Evolutionary conservation across 2,888 invertebrate genomes (phyloP), one percentile per base, ranked within the genome.

Genomic region (Cheilosia scutellata): DNA sequence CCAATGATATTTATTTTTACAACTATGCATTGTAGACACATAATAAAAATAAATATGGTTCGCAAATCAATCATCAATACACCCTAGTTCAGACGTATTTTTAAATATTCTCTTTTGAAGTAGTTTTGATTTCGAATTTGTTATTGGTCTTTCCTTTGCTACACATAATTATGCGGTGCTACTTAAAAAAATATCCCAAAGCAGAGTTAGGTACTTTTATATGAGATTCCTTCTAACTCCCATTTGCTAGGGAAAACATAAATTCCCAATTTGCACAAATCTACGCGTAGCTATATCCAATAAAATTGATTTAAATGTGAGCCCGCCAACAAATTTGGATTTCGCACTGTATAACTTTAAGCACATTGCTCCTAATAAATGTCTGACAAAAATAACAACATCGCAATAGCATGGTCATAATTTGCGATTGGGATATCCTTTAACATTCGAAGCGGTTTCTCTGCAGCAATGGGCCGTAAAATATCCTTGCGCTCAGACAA

Each of bases 401-500:
- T 75, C 80, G 70, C 42, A 40, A 33, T n/a, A 62, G 53, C 42
- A 47, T 44, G 66, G 83, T 63, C 63, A 80, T 84, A 80, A 84
- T 60, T 84, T 71, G 65, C 44, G 55, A 74, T 20, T 27, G 49
- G 71, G 42, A 75, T 65, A 70, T 70, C 58, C 74, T 65, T 68
- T 55, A 20, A 49, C 51, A 27, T 20, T 37, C n/a, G 33, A 37
- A 44, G 27, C 47, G n/a, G 57, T 31, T 27, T 16, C 5, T 55
- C 16, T 70, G 75, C 49, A 37, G 42, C 74, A 74, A 79, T 79
- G 79, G 70, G 65, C 84, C 75, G 79, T 84, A 75, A 75, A 84
- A 79, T 70, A 71, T 84, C 70, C 75, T 75, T 63, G 72, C 29
- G 65, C 70, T 65, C 84, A 80, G 84, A 84, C 84, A 84, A 75